phyloP scores from a whole-genome alignment of 2,888 invertebrate species.

The Leucania comma region DNA sequence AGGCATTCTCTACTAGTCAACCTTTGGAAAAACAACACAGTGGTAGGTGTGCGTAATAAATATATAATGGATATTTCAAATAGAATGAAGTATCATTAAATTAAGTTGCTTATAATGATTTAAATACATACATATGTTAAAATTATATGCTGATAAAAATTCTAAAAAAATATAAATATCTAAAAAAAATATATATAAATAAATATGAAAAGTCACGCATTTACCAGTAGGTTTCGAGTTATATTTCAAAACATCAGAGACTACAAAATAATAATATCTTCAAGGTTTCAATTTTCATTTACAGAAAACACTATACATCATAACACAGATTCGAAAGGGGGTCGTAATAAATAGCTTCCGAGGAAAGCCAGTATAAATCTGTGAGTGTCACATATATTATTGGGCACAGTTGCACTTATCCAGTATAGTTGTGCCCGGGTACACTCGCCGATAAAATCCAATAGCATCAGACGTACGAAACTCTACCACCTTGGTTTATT shows the following conservation, averaged over 20 bases:
- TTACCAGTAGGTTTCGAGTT: background rate
- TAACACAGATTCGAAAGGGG: conserved; percentile 25
- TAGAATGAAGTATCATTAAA: too few relatives aligned
- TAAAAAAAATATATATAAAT: too few relatives aligned
- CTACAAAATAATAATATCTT: background rate
- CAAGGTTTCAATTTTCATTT: conserved; percentile 27
- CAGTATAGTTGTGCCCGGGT: conserved; percentile 39
- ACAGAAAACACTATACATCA: conserved; percentile 37
- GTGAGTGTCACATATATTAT: conserved; percentile 56
- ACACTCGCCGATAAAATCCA: conserved; percentile 53
- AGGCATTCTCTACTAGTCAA: too few relatives aligned
- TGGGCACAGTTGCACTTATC: conserved; percentile 51
- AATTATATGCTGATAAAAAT: too few relatives aligned
- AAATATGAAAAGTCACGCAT: background rate
- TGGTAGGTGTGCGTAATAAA: too few relatives aligned
- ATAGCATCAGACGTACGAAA: conserved; percentile 53
- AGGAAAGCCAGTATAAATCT: conserved; percentile 54
- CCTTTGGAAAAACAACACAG: too few relatives aligned
- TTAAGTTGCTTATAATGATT: too few relatives aligned
- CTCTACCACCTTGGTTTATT: conserved; percentile 56
- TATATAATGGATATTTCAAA: too few relatives aligned
- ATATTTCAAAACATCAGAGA: background rate
- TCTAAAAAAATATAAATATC: too few relatives aligned
- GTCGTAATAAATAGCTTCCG: conserved; percentile 49
- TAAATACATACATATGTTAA: too few relatives aligned